A percentile compares a stretch with the other conserved stretches of the same genome.
These are phyloP conservation scores for Apus apus DNA, from an alignment of 2,113 vertebrate species.

Conservation along the genomic window DNA sequence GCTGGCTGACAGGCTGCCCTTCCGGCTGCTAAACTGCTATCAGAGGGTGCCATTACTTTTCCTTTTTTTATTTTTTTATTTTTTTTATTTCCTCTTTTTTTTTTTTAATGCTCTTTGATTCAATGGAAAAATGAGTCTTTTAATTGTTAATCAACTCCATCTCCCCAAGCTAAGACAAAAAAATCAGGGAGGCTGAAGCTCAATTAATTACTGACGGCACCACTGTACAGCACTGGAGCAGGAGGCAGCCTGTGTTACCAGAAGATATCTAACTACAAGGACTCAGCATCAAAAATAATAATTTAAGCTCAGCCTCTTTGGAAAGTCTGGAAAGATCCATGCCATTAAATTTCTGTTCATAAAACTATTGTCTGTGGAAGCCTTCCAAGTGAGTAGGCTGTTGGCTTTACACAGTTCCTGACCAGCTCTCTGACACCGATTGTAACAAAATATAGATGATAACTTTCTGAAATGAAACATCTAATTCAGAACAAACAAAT, in stretches of 20 bases:
- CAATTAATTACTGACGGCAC: background rate
- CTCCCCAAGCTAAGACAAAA: background rate
- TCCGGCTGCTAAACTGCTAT: background rate
- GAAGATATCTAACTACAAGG: background rate
- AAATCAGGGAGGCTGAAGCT: background rate
- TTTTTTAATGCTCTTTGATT: background rate
- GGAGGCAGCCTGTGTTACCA: background rate
- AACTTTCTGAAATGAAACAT: background rate
- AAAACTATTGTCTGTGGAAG: background rate
- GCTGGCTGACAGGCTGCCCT: background rate
- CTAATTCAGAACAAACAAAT: background rate
- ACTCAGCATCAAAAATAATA: background rate
- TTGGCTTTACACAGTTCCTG: background rate
- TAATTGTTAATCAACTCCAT: background rate
- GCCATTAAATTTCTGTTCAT: conserved; percentile 26
- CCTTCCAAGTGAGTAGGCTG: conserved; percentile 56
- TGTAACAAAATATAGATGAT: conserved; percentile 1
- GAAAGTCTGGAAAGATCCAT: conserved; percentile 20
- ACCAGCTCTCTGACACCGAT: conserved; percentile 11
- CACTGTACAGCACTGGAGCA: background rate
- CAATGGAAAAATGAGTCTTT: background rate
- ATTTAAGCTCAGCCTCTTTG: background rate
- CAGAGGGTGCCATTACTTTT: background rate
- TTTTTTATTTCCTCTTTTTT: background rate
- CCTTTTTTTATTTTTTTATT: background rate